A percentile compares a stretch with the other conserved stretches of the same genome.
Conservation (phyloP, 2,888 invertebrate genomes). For the Tholera decimalis region DNA sequence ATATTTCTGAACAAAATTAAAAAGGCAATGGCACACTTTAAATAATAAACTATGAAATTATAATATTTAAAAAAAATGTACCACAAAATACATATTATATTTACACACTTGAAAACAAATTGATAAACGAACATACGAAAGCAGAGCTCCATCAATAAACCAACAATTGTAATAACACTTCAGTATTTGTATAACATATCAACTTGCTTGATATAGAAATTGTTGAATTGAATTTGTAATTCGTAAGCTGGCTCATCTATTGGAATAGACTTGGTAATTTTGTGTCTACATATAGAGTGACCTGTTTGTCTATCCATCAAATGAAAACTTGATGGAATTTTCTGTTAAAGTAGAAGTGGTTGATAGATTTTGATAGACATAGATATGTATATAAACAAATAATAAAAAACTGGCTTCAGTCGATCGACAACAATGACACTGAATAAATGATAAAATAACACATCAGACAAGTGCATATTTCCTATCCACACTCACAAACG, state of each 20-base stretch:
- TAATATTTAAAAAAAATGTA: background rate
- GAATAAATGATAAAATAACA: too few relatives aligned
- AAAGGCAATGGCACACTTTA: background rate
- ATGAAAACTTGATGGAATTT: constrained; percentile 2
- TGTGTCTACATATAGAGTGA: constrained; percentile 12
- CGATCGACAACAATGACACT: too few relatives aligned
- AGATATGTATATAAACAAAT: background rate
- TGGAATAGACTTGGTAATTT: constrained; percentile 25
- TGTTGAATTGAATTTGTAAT: constrained; percentile 37
- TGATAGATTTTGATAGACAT: background rate
- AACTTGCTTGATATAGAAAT: constrained; percentile 29
- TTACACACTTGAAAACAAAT: background rate
- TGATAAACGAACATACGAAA: constrained; percentile 6
- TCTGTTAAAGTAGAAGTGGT: background rate
- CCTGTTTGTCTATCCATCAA: constrained; percentile 9
- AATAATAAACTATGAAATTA: background rate
- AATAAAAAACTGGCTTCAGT: too few relatives aligned
- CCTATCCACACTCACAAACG: too few relatives aligned
- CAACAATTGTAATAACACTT: constrained; percentile 32
- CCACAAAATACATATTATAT: background rate
- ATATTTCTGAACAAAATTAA: background rate
- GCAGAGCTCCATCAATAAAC: constrained; percentile 30
- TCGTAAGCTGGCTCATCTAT: constrained; percentile 17
- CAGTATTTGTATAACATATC: constrained; percentile 36
- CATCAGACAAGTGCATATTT: too few relatives aligned